These are phyloP conservation scores for Rhinoderma darwinii DNA, from an alignment of 2,113 vertebrate genomes.

Conservation along the genomic window DNA sequence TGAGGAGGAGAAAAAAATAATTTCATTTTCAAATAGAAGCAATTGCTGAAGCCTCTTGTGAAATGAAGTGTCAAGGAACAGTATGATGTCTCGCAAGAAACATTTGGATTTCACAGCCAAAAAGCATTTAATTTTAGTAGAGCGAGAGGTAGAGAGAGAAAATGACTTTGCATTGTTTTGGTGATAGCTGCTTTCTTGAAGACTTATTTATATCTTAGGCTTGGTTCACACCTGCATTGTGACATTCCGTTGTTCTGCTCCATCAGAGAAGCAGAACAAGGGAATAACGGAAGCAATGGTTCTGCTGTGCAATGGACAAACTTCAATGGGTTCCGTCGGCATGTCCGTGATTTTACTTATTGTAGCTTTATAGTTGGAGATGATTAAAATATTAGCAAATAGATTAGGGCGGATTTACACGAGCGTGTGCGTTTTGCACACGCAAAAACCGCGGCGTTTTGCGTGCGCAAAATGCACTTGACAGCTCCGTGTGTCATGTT, in stretches of 20 bases:
- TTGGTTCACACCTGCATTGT: no score
- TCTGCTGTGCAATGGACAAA: neutral
- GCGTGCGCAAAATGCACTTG: no score
- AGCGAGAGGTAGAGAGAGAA: neutral
- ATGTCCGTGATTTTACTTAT: no score
- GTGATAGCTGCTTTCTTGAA: neutral
- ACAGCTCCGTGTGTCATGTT: no score
- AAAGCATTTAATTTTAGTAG: constrained; percentile 16
- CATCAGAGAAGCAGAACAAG: no score
- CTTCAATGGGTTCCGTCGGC: no score
- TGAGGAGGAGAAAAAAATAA: constrained; percentile 15
- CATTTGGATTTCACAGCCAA: constrained; percentile 35
- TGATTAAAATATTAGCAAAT: no score
- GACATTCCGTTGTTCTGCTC: no score
- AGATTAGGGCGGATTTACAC: no score
- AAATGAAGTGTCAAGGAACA: constrained; percentile 46
- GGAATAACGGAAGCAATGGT: no score
- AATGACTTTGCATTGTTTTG: constrained; percentile 13
- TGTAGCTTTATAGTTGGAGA: neutral
- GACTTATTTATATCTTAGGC: constrained; percentile 3
- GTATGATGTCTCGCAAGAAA: constrained; percentile 17
- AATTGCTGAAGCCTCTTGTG: constrained; percentile 30
- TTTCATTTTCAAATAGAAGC: constrained; percentile 26
- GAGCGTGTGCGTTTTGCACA: no score
- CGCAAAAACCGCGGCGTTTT: no score